phyloP scores from a whole-genome alignment of 2,797 vertebrate species.

The Amblyopsis hoosieri region DNA sequence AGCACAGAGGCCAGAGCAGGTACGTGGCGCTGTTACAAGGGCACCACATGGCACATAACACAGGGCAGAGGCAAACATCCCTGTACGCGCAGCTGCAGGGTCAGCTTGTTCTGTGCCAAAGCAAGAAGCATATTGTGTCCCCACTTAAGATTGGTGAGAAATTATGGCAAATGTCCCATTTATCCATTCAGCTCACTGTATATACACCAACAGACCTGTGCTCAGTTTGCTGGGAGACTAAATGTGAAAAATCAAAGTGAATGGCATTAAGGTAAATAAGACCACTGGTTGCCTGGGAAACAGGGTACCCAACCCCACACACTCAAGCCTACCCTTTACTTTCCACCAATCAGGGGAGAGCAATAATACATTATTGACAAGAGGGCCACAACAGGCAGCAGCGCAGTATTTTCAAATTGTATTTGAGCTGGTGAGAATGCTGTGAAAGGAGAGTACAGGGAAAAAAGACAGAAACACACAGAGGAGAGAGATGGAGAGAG shows the following conservation, averaged over 20 bases:
- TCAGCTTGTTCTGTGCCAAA: slow-evolving; percentile 40
- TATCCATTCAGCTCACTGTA: slow-evolving; percentile 57
- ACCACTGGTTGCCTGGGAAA: slow-evolving; percentile 83
- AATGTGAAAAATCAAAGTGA: slow-evolving; percentile 86
- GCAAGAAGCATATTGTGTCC: background rate
- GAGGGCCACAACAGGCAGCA: slow-evolving; percentile 76
- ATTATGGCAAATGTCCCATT: background rate
- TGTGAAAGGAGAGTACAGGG: slow-evolving; percentile 59
- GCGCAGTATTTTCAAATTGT: slow-evolving; percentile 80
- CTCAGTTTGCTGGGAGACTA: slow-evolving; percentile 69
- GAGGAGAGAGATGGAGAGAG: slow-evolving; percentile 25
- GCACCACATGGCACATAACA: slow-evolving; percentile 60
- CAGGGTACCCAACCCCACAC: slow-evolving; percentile 76
- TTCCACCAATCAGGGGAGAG: slow-evolving; percentile 82
- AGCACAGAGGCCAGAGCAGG: slow-evolving; percentile 71
- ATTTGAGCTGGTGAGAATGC: slow-evolving; percentile 75
- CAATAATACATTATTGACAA: slow-evolving; percentile 83
- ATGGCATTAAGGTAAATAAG: slow-evolving; percentile 85
- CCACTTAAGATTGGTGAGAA: background rate
- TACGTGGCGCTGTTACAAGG: slow-evolving; percentile 59
- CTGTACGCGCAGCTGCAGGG: slow-evolving; percentile 19
- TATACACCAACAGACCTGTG: slow-evolving; percentile 48
- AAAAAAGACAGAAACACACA: slow-evolving; percentile 46
- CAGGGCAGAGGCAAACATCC: slow-evolving; percentile 44
- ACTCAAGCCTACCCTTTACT: slow-evolving; percentile 80